A percentile compares a stretch with the other conserved stretches of the same genome.
Conservation (phyloP, 37 sponge, comb jelly and placozoan species). For the Halisarca cf. caerulea region DNA sequence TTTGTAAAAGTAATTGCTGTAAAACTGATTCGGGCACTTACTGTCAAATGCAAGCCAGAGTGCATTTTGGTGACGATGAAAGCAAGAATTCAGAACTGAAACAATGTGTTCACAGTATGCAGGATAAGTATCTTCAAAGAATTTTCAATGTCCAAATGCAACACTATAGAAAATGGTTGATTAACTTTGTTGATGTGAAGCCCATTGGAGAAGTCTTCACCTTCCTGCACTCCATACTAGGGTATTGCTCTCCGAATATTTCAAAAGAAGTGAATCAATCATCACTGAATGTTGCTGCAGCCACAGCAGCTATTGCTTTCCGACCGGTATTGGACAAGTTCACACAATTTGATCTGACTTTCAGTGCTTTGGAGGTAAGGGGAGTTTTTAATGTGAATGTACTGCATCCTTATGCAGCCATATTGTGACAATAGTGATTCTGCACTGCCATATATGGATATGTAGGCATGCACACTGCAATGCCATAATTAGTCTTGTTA, state of each 20-base stretch:
- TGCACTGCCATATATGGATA: background rate
- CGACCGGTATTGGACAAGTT: constrained; percentile 52
- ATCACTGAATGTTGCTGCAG: background rate
- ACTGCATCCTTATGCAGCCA: background rate
- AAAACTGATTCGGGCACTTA: background rate
- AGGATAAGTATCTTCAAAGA: constrained; percentile 26
- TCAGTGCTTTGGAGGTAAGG: constrained; percentile 42
- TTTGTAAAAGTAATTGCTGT: background rate
- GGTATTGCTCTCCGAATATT: constrained; percentile 34
- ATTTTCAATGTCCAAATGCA: constrained; percentile 31
- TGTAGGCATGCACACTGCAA: background rate
- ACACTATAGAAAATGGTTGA: constrained; percentile 33
- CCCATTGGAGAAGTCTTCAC: constrained; percentile 45
- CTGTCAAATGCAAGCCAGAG: background rate
- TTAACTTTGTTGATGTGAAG: constrained; percentile 18
- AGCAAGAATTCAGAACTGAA: background rate
- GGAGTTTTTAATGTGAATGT: constrained; percentile 8
- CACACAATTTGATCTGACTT: constrained; percentile 47
- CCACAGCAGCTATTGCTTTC: constrained; percentile 32
- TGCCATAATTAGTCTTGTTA: background rate
- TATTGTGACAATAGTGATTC: no score
- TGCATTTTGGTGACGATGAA: background rate
- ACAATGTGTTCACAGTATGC: background rate
- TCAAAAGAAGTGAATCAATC: background rate
- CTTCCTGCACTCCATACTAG: constrained; percentile 59